These are phyloP conservation scores for Agrochola lychnidis DNA, from an alignment of 2,888 invertebrate species.

Conservation along the genomic window DNA sequence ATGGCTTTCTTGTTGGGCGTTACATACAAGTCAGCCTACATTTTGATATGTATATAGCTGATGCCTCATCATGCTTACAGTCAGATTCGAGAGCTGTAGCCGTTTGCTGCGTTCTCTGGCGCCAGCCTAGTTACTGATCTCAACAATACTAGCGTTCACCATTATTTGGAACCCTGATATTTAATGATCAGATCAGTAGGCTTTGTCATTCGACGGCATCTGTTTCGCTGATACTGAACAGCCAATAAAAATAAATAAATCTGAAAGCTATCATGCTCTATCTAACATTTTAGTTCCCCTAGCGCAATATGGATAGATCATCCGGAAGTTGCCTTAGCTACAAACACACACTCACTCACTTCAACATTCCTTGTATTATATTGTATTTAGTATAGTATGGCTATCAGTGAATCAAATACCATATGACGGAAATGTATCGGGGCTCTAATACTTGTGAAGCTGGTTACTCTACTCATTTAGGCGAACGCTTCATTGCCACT, in stretches of 20 bases:
- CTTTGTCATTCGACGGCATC: slow-evolving; percentile 18
- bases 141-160: slow-evolving; percentile 80
- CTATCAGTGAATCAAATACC: slow-evolving; percentile 26
- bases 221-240: slow-evolving; percentile 32
- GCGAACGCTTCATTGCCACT: slow-evolving; percentile 86
- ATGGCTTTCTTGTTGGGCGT: slow-evolving; percentile 72
- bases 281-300: slow-evolving; percentile 2
- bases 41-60: slow-evolving; percentile 74
- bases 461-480: slow-evolving; percentile 79
- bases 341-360: neutral
- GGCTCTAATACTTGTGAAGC: slow-evolving; percentile 74
- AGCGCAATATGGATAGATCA: neutral
- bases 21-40: slow-evolving; percentile 68
- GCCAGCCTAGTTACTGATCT: slow-evolving; percentile 84
- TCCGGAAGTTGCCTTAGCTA: slow-evolving; percentile 4
- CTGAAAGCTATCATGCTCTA: slow-evolving; percentile 2
- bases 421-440: slow-evolving; percentile 28
- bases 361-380: slow-evolving; percentile 45
- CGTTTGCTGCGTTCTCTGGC: slow-evolving; percentile 81
- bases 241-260: slow-evolving; percentile 32
- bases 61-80: slow-evolving; percentile 73
- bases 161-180: slow-evolving; percentile 67
- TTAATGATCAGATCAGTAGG: slow-evolving; percentile 14
- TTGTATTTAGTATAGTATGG: slow-evolving; percentile 23
- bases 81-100: slow-evolving; percentile 83